Percentiles rank a stretch among this genome's conserved stretches.
These are phyloP conservation scores for Drosophila azteca DNA, from an alignment of 1,140 invertebrate genomes.

Conservation along the genomic window DNA sequence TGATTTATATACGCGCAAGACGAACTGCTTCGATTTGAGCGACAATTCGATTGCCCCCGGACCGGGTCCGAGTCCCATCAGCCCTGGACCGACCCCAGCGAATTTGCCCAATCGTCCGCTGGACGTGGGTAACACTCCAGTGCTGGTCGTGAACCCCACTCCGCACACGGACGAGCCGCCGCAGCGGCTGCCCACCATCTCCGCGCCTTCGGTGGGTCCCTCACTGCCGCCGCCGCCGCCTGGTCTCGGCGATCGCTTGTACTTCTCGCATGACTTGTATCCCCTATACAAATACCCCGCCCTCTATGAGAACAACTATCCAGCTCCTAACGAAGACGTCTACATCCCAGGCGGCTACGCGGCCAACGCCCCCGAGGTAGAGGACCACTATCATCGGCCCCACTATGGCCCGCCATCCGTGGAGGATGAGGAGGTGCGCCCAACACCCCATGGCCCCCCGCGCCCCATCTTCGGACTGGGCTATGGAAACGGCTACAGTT, in stretches of 20 bases:
- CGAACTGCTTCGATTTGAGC: conserved; percentile 84
- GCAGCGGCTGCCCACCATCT: conserved; percentile 14
- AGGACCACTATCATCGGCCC: conserved; percentile 72
- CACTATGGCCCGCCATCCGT: conserved; percentile 30
- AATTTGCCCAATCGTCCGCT: conserved; percentile 70
- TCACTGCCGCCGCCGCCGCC: conserved; percentile 39
- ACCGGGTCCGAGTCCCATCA: conserved; percentile 58
- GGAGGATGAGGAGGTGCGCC: conserved; percentile 45
- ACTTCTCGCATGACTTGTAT: conserved; percentile 81
- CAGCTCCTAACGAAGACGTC: conserved; percentile 74
- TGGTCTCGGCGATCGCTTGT: conserved; percentile 69
- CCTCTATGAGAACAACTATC: conserved; percentile 81
- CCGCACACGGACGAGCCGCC: conserved; percentile 54
- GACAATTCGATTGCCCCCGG: conserved; percentile 71
- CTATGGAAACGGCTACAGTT: conserved; percentile 82
- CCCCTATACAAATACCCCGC: conserved; percentile 80
- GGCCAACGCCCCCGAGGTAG: conserved; percentile 73
- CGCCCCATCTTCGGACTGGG: conserved; percentile 77
- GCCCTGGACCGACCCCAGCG: conserved; percentile 61
- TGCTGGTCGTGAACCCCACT: conserved; percentile 74
- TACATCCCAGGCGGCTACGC: conserved; percentile 80
- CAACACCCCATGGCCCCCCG: conserved; percentile 63
- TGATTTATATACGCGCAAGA: conserved; percentile 86
- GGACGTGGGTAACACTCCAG: conserved; percentile 67
- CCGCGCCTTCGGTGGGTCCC: conserved; percentile 19